Evolutionary conservation across 2,113 vertebrate genomes (phyloP).

Genomic region (Sapayoa aenigma): DNA sequence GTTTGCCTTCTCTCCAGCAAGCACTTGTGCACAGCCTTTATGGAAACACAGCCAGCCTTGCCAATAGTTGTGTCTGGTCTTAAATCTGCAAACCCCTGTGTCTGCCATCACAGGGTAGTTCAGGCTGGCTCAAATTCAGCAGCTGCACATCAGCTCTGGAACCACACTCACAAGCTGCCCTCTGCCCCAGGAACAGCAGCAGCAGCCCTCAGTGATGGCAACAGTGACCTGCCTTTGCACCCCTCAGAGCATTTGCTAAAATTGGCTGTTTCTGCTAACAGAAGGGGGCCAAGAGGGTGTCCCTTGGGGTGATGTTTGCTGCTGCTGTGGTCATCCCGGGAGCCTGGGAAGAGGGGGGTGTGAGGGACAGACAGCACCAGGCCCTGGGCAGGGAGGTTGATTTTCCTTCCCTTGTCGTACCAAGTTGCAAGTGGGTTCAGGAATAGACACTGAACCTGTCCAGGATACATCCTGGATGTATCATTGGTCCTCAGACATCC

Average conservation of each 20-base stretch:
- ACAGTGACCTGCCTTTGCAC: not conserved
- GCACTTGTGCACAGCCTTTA: not conserved
- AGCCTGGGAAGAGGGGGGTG: no score
- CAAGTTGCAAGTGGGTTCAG: not conserved
- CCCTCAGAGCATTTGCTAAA: not conserved
- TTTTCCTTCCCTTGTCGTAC: not conserved
- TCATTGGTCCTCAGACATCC: not conserved
- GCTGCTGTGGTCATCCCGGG: not conserved
- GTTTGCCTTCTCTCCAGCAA: not conserved
- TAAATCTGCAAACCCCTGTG: not conserved
- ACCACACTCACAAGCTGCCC: accelerated
- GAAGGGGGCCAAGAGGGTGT: not conserved
- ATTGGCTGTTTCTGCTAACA: not conserved
- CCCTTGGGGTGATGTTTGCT: not conserved
- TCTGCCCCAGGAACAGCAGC: not conserved
- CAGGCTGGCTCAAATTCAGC: not conserved
- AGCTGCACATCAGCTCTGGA: not conserved
- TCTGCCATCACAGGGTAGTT: not conserved
- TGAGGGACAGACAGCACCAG: not conserved
- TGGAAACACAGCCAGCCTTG: not conserved
- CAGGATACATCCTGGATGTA: not conserved
- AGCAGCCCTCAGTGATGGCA: not conserved
- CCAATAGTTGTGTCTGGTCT: not conserved
- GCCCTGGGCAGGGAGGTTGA: not conserved
- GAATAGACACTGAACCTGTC: not conserved